Evolutionary conservation across 1,140 invertebrate species (phyloP), one percentile per base, ranked within the genome.

Genomic region (Monomorium pharaonis): DNA sequence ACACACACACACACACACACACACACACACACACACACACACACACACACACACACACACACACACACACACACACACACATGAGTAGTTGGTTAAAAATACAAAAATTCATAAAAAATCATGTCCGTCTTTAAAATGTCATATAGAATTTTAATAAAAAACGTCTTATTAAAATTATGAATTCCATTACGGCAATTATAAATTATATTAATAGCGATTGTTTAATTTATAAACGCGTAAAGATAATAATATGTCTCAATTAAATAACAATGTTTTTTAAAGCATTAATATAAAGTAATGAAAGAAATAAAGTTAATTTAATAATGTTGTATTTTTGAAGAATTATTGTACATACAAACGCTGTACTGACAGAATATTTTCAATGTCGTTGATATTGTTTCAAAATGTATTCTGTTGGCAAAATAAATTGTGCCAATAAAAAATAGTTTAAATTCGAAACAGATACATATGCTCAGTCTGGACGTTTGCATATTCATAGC

Each of bases 401-500:
- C 5, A 58, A 60, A n/a, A n/a, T n/a, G n/a, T n/a, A n/a, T n/a
- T n/a, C n/a, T n/a, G n/a, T n/a, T n/a, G n/a, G n/a, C 3, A 44
- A 76, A 76, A 60, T 24, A 10, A n/a, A n/a, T 27, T 75, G 27
- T 18, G 9, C 2, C 33, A 44, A 60, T 42, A 60, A 60, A 76
- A n/a, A 75, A 60, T 24, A 12, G 21, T 58, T 58, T n/a, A 44
- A 12, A 75, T 58, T 58, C 16, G 33, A 27, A 9, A 60, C 16
- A 76, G 21, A 10, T 58, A 14, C 27, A 21, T 58, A 18, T 58
- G n/a, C 37, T 9, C 33, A 58, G 0, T 12, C 16, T 58, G 42
- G 14, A 60, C 2, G 21, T 27, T n/a, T 76, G 54, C 54, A 60
- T 76, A 76, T 60, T 76, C 33, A 75, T 37, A 76, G 4, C 21